Conservation (phyloP, 2,888 invertebrate species). For the Sinohyriopsis cumingii region DNA sequence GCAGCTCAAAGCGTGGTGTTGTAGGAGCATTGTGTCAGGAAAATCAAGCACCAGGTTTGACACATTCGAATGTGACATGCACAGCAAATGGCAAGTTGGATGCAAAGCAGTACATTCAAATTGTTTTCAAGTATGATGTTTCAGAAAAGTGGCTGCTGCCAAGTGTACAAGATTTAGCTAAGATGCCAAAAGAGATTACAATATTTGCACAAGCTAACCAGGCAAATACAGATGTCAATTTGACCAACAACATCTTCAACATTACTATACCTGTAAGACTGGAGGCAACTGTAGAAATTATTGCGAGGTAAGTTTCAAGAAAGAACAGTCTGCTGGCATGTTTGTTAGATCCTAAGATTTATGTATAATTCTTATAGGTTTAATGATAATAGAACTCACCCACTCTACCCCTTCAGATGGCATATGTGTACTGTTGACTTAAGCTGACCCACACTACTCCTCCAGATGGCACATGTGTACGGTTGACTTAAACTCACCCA, state of each 20-base stretch:
- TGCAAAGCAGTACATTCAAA: constrained; percentile 26
- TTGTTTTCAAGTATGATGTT: constrained; percentile 23
- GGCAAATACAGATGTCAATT: constrained; percentile 16
- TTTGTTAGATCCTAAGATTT: no score
- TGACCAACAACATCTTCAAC: constrained; percentile 17
- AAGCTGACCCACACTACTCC: no score
- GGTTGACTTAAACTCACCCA: no score
- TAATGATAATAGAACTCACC: no score
- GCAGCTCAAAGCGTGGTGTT: constrained; percentile 12
- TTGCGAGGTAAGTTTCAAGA: constrained; percentile 18
- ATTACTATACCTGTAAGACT: constrained; percentile 13
- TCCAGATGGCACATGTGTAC: no score
- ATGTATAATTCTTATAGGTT: no score
- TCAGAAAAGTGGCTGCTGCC: constrained; percentile 21
- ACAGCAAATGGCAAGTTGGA: constrained; percentile 26
- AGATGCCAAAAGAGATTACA: constrained; percentile 12
- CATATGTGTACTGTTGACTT: no score
- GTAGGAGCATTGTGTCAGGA: constrained; percentile 11
- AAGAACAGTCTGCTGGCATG: no score
- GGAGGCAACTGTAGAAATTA: constrained; percentile 19
- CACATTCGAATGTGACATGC: constrained; percentile 13
- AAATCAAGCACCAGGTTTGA: neutral
- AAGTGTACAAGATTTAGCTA: constrained; percentile 11
- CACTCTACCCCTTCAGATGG: no score
- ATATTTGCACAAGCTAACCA: constrained; percentile 11